Evolutionary conservation across 2,113 vertebrate genomes (phyloP), one percentile per base, ranked within the genome.

Genomic region (Mixornis gularis): DNA sequence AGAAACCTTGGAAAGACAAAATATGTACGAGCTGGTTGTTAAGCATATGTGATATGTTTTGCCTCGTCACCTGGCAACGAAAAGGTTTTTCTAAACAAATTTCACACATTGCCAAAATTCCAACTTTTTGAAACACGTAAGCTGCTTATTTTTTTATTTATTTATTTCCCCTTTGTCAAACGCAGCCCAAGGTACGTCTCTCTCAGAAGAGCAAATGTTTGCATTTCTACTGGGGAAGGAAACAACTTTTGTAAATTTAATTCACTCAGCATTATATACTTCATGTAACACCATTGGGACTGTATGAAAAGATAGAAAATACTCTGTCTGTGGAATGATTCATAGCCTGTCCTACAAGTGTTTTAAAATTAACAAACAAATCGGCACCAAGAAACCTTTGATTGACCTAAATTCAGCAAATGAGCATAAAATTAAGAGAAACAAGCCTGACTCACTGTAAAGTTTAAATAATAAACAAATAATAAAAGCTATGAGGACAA

Each of bases 1-100:
- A 96, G 97, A 98, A 98, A 98, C 97, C 96, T 96, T 97, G 95
- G 96, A 97, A 98, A 97, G 98, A 97, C 96, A 97, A 98, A 98
- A 98, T 97, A 98, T 98, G 97, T 97, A 98, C 97, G 97, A 97
- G 96, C 94, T 96, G 95, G 97, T 98, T 98, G 97, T 98, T 97
- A 98, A 97, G 97, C 97, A 97, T 97, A 97, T 97, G 95, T 96
- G 90, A 96, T 97, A 95, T 98, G 96, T 98, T 98, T 98, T 98
- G 96, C 96, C 95, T 97, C 82, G 98, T 98, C 97, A 98, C 98
- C 94, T 96, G 96, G 98, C 97, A 98, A 98, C 97, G 13, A 93
- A 92, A 97, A 94, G 88, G 96, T 97, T 97, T 98, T 92, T 96
- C 88, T 96, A 97, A 98, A 98, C 94, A 96, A 96, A 94, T 97